phyloP scores from a whole-genome alignment of 2,797 vertebrate genomes.

The Ceryle rudis region DNA sequence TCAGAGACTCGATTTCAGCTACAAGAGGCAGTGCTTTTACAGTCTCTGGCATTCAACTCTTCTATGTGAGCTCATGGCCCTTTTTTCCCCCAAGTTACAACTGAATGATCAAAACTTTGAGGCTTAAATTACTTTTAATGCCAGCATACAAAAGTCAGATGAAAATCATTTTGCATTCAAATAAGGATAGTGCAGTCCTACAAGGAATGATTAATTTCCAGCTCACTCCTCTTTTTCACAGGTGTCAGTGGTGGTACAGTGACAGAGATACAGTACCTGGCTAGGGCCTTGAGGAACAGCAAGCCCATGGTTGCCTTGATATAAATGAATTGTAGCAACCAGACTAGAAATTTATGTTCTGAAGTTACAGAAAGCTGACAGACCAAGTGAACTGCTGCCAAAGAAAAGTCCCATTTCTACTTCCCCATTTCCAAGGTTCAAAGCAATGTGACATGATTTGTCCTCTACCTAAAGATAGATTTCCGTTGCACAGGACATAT shows the following conservation, averaged over 20 bases:
- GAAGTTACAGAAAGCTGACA: neutral
- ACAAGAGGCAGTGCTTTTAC: neutral
- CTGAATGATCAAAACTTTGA: neutral
- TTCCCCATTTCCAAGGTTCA: neutral
- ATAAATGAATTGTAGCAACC: neutral
- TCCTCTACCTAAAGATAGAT: neutral
- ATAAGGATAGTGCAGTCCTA: neutral
- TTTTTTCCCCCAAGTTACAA: neutral
- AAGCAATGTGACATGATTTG: neutral
- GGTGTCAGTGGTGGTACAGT: neutral
- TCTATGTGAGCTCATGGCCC: fast-evolving
- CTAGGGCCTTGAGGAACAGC: neutral
- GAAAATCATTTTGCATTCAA: neutral
- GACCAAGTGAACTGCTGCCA: neutral
- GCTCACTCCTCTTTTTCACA: neutral
- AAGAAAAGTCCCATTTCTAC: neutral
- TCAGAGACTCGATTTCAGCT: neutral
- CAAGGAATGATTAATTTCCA: neutral
- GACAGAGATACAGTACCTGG: neutral
- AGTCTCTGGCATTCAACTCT: neutral
- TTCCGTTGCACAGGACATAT: neutral
- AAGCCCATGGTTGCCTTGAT: neutral
- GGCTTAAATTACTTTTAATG: neutral
- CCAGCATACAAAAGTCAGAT: neutral
- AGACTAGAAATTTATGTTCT: neutral